phyloP scores from a whole-genome alignment of 2,113 vertebrate species.

The Prinia subflava region DNA sequence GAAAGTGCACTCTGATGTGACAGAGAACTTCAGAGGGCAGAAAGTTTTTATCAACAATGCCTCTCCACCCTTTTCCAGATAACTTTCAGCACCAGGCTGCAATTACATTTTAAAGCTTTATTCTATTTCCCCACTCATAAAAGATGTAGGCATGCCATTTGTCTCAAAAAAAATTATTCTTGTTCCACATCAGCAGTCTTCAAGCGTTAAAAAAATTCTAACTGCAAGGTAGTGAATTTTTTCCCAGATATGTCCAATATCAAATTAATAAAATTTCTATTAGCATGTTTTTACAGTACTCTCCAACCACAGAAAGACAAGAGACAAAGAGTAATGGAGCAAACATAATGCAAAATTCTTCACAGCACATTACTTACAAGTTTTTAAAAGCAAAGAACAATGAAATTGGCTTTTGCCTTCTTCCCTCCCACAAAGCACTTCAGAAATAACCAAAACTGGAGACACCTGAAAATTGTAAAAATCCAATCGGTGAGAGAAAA shows the following conservation, averaged over 20 bases:
- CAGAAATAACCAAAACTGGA: background rate
- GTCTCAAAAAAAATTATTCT: background rate
- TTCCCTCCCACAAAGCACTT: background rate
- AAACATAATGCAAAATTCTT: slow-evolving; percentile 18
- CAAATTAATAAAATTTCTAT: background rate
- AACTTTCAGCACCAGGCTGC: background rate
- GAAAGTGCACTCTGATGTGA: background rate
- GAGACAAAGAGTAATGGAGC: background rate
- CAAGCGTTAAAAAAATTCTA: background rate
- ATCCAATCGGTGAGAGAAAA: background rate
- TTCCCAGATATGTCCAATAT: background rate
- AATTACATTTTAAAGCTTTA: background rate
- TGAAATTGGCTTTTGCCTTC: background rate
- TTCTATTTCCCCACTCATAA: background rate
- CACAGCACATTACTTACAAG: background rate
- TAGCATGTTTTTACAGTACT: background rate
- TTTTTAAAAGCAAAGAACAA: background rate
- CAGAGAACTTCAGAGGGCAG: background rate
- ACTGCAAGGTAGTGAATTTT: background rate
- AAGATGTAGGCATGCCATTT: background rate
- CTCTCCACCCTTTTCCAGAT: background rate
- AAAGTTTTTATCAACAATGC: background rate
- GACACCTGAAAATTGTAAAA: background rate
- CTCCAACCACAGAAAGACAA: background rate
- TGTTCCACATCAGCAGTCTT: background rate